Conservation (phyloP, 2,113 vertebrate genomes). For the Equus przewalskii region DNA sequence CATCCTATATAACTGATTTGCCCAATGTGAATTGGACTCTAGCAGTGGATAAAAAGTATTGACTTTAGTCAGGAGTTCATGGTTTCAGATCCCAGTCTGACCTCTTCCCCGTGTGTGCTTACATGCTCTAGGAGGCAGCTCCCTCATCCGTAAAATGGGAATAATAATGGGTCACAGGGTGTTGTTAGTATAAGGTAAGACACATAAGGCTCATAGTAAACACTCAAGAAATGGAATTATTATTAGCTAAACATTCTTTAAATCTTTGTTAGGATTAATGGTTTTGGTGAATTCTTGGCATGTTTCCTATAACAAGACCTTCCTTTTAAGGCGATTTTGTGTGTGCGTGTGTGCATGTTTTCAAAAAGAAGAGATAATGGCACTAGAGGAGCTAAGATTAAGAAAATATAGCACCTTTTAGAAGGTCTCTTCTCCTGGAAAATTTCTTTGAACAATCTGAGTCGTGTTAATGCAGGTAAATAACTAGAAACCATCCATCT, state of each 20-base stretch:
- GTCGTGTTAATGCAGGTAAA: background rate
- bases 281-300: background rate
- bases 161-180: background rate
- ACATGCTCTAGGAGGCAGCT: background rate
- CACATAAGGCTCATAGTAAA: background rate
- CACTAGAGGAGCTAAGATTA: background rate
- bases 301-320: background rate
- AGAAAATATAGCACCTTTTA: background rate
- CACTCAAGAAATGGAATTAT: background rate
- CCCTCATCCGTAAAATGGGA: background rate
- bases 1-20: background rate
- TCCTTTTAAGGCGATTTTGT: background rate
- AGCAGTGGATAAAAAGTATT: background rate
- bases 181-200: background rate
- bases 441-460: conserved; percentile 42
- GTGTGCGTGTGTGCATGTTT: background rate
- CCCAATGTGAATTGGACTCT: background rate
- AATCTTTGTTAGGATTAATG: background rate
- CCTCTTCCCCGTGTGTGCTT: background rate
- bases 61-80: background rate
- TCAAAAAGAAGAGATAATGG: conserved; percentile 8
- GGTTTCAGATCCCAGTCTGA: background rate
- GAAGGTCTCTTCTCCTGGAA: conserved; percentile 7
- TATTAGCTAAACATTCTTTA: conserved; percentile 13
- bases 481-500: background rate